A percentile compares a stretch with the other conserved stretches of the same genome.
Conservation (phyloP, 1,140 invertebrate species). For the Ladona fulva region DNA sequence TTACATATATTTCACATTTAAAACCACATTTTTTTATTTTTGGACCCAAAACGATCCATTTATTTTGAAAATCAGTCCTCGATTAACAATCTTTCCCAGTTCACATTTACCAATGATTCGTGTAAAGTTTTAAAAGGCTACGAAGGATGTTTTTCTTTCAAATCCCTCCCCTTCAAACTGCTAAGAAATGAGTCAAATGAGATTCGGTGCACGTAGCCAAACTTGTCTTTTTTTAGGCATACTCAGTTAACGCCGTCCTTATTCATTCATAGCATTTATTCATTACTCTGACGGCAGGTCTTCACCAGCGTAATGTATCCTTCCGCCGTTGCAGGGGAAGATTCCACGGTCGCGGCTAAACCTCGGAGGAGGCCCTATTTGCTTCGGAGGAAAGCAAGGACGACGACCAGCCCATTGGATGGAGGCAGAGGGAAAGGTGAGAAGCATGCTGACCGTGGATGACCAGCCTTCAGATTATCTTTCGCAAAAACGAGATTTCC, state of each 20-base stretch:
- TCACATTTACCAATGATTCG: too few species aligned
- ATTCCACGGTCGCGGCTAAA: conserved; percentile 44
- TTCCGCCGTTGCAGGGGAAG: conserved; percentile 28
- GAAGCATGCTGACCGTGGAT: not conserved
- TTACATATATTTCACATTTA: too few species aligned
- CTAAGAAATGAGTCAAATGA: too few species aligned
- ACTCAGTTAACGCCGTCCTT: not conserved
- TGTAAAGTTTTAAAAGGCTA: too few species aligned
- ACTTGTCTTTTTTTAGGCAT: not conserved
- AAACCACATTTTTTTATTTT: too few species aligned
- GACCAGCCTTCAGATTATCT: too few species aligned
- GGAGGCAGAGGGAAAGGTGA: conserved; percentile 44
- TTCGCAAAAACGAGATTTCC: too few species aligned
- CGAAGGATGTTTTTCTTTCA: too few species aligned
- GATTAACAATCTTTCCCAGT: too few species aligned
- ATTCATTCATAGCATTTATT: conserved; percentile 8
- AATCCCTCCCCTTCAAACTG: too few species aligned
- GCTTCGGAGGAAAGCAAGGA: conserved; percentile 71
- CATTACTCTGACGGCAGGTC: conserved; percentile 2
- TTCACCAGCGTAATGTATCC: conserved; percentile 8
- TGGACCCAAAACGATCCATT: too few species aligned
- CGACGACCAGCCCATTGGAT: conserved; percentile 69
- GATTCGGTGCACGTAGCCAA: not conserved
- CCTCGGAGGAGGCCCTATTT: conserved; percentile 65
- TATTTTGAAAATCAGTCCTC: too few species aligned